Conservation (phyloP, 1,140 invertebrate species). For the Drosophila sproati region DNA sequence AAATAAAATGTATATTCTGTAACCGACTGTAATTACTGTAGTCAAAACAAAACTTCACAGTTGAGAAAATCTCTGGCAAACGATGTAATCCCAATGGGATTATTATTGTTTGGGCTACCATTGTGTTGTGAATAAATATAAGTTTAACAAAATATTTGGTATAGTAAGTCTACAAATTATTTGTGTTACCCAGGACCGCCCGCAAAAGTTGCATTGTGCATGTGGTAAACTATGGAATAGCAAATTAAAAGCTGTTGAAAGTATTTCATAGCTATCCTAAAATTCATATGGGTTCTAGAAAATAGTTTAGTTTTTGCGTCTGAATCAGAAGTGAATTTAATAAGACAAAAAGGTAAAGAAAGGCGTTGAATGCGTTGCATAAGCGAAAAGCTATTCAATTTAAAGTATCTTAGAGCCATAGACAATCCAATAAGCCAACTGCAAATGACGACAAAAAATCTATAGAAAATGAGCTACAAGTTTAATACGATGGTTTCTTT, state of each 20-base stretch:
- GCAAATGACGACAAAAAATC: not conserved
- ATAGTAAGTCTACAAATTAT: not conserved
- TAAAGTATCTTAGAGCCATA: not conserved
- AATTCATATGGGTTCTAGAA: not conserved
- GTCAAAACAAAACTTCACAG: too few species aligned
- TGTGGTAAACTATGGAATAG: not conserved
- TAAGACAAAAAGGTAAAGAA: not conserved
- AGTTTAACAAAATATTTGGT: too few species aligned
- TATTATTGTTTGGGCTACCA: not conserved
- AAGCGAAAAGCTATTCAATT: not conserved
- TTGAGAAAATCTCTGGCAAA: not conserved
- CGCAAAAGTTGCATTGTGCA: constrained; percentile 1
- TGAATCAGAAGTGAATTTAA: constrained; percentile 1
- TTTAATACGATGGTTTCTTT: not conserved
- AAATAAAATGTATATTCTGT: too few species aligned
- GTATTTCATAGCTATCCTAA: not conserved
- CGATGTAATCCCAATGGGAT: not conserved
- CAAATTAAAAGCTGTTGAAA: not conserved
- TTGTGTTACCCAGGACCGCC: not conserved
- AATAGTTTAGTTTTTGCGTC: not conserved
- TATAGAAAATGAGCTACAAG: not conserved
- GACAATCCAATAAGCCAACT: not conserved
- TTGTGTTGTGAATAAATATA: not conserved
- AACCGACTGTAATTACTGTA: too few species aligned
- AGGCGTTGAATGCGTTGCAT: not conserved